phyloP scores from a whole-genome alignment of 2,113 vertebrate species.

The Stictonetta naevosa region DNA sequence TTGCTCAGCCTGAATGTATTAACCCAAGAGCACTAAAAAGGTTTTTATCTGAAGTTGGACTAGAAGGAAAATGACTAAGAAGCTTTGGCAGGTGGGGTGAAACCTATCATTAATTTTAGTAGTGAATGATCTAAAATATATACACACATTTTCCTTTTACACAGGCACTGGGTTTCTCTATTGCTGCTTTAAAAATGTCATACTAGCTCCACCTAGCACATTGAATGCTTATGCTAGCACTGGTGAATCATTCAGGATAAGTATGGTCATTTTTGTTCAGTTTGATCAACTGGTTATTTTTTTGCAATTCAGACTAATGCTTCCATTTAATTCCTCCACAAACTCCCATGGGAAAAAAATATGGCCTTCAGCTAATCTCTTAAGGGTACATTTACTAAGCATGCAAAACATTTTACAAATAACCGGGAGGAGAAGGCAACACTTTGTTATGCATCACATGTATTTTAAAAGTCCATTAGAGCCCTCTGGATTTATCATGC shows the following conservation, averaged over 20 bases:
- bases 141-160: not conserved
- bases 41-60: not conserved
- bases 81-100: conserved; percentile 4
- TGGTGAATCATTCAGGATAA: not conserved
- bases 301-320: not conserved
- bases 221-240: not conserved
- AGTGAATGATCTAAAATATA: not conserved
- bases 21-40: not conserved
- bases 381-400: not conserved
- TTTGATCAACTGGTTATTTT: conserved; percentile 4
- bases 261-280: not conserved
- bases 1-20: not conserved
- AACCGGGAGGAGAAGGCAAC: not conserved
- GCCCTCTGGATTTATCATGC: not conserved
- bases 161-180: not conserved
- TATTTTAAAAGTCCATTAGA: conserved; percentile 4
- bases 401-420: conserved; percentile 26
- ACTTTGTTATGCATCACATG: not conserved
- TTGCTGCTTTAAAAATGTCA: conserved; percentile 41
- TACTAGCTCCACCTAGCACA: conserved; percentile 69
- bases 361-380: not conserved
- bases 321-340: conserved; percentile 27
- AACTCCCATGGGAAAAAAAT: conserved; percentile 17
- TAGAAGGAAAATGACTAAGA: not conserved
- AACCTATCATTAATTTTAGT: conserved; percentile 16